Percentiles rank a stretch among this genome's conserved stretches.
These are phyloP conservation scores for Chaenocephalus aceratus DNA, from an alignment of 2,113 vertebrate species.

Conservation along the genomic window DNA sequence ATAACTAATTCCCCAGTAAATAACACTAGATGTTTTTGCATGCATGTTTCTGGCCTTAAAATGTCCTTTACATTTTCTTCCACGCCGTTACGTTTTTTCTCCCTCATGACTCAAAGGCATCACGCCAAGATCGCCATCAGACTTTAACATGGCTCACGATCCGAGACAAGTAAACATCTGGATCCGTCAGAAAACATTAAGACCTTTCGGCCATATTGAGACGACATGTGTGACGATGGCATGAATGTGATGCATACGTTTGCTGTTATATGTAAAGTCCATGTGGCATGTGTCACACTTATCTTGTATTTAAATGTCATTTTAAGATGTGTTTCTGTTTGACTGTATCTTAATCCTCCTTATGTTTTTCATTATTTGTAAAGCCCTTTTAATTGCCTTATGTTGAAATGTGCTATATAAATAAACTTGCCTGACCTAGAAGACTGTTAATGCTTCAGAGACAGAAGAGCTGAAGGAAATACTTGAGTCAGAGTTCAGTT, in stretches of 20 bases:
- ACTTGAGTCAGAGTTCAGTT: constrained; percentile 3
- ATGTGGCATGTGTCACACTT: not conserved
- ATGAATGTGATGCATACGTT: not conserved
- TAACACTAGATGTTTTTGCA: too few species aligned
- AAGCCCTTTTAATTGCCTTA: too few species aligned
- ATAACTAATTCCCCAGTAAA: too few species aligned
- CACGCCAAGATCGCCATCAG: not conserved
- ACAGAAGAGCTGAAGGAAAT: constrained; percentile 17
- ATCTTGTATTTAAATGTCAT: too few species aligned
- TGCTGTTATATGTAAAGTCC: not conserved
- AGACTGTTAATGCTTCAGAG: not conserved
- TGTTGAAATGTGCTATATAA: too few species aligned
- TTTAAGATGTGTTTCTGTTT: too few species aligned
- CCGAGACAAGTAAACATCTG: not conserved
- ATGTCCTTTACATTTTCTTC: constrained; percentile 7
- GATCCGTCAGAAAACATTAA: not conserved
- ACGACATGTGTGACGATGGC: not conserved
- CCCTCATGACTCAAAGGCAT: not conserved
- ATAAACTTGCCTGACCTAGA: not conserved
- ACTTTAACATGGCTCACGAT: not conserved
- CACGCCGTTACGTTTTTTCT: not conserved
- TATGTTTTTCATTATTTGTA: too few species aligned
- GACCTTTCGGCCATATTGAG: not conserved
- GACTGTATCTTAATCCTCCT: too few species aligned
- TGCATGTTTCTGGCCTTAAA: constrained; percentile 6